Evolutionary conservation across 2,113 vertebrate species (phyloP).

Genomic region (Himantopus leucocephalus): DNA sequence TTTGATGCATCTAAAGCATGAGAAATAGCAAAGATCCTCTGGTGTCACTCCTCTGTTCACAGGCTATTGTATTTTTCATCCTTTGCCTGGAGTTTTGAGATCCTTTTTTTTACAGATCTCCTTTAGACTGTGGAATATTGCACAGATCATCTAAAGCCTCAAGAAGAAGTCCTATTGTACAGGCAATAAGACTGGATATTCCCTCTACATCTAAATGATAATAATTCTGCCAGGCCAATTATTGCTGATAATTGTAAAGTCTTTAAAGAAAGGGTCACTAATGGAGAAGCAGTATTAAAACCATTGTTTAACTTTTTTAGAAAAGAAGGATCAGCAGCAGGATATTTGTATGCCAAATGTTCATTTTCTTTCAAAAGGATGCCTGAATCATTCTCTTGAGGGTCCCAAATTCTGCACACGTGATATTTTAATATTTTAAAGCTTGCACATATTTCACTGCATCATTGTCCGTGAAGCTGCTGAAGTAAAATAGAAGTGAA

Average conservation of each 20-base stretch:
- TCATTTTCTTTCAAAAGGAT: conserved; percentile 29
- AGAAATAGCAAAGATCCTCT: not conserved
- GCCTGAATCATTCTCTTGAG: not conserved
- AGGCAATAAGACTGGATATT: not conserved
- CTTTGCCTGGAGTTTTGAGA: not conserved
- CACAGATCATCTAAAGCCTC: not conserved
- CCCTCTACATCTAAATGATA: not conserved
- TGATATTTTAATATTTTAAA: conserved; percentile 1
- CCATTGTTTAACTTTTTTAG: not conserved
- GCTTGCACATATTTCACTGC: not conserved
- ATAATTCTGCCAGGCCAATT: not conserved
- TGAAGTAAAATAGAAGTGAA: conserved; percentile 1
- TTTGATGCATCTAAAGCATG: not conserved
- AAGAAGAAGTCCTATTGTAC: not conserved
- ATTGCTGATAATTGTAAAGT: not conserved
- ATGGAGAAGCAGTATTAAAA: not conserved
- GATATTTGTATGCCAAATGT: conserved; percentile 18
- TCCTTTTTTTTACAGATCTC: not conserved
- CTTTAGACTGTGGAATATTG: not conserved
- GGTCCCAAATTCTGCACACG: not conserved
- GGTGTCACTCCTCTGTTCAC: not conserved
- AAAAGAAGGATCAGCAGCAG: not conserved
- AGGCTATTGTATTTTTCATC: not conserved
- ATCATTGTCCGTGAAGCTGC: not conserved
- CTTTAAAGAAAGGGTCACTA: not conserved